A percentile compares a stretch with the other conserved stretches of the same genome.
Evolutionary conservation across 2,888 invertebrate species (phyloP).

Genomic region (Acrobasis suavella): DNA sequence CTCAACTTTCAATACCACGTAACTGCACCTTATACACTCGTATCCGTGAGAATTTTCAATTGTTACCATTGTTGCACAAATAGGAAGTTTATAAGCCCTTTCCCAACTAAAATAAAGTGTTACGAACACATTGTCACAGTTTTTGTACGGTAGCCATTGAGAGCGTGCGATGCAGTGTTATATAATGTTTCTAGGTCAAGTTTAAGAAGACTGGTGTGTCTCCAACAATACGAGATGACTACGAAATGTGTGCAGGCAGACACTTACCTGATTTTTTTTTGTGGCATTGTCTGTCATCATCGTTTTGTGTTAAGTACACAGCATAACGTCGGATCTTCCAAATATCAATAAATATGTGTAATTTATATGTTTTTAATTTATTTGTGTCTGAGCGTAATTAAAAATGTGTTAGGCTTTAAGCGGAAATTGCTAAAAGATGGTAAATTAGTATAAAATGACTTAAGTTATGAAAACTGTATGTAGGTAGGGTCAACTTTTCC

Average conservation of each 20-base stretch:
- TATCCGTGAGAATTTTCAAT: constrained; percentile 1
- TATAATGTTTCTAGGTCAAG: constrained; percentile 18
- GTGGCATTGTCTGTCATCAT: too few relatives aligned
- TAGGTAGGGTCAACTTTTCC: too few relatives aligned
- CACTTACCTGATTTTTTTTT: background rate
- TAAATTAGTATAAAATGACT: too few relatives aligned
- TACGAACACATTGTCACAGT: constrained; percentile 16
- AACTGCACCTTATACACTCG: background rate
- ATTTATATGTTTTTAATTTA: too few relatives aligned
- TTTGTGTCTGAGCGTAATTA: too few relatives aligned
- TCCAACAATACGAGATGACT: background rate
- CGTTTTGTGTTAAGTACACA: too few relatives aligned
- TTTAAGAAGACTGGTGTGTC: constrained; percentile 8
- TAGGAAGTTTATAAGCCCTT: constrained; percentile 2
- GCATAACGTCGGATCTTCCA: too few relatives aligned
- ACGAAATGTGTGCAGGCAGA: background rate
- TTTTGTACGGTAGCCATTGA: constrained; percentile 15
- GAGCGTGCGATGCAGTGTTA: constrained; percentile 14
- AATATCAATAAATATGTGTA: too few relatives aligned
- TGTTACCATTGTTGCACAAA: background rate
- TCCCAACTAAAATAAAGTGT: background rate
- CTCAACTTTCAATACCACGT: background rate
- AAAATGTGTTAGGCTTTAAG: too few relatives aligned
- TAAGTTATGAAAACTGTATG: too few relatives aligned
- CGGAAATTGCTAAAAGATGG: too few relatives aligned